Percentiles rank a stretch among this genome's conserved stretches.
These are phyloP conservation scores for Teleiodes luculella DNA, from an alignment of 2,888 invertebrate genomes.

Conservation along the genomic window DNA sequence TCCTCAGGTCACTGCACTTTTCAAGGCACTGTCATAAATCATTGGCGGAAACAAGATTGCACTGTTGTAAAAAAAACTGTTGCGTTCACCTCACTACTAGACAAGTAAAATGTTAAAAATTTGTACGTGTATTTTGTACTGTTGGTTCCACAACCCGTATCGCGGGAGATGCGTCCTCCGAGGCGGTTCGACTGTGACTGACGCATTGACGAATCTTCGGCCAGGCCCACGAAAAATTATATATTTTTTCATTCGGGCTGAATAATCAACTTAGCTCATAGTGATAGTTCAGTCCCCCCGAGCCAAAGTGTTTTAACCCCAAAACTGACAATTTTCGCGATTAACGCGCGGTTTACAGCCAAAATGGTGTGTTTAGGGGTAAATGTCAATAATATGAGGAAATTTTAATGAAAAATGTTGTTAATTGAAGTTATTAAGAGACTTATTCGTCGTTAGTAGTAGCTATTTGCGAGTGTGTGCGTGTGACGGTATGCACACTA, in stretches of 20 bases:
- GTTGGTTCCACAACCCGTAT: slow-evolving; percentile 68
- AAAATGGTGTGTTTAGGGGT: slow-evolving; percentile 17
- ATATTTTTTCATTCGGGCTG: slow-evolving; percentile 69
- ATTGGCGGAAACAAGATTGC: slow-evolving; percentile 23
- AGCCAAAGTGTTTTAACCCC: slow-evolving; percentile 26
- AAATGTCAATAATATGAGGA: slow-evolving; percentile 2
- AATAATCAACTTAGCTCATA: slow-evolving; percentile 74
- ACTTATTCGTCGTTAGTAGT: slow-evolving; percentile 52
- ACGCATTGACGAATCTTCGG: slow-evolving; percentile 74
- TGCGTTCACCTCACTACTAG: slow-evolving; percentile 64
- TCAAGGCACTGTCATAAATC: slow-evolving; percentile 63
- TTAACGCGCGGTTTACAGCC: slow-evolving; percentile 39
- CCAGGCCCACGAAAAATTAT: slow-evolving; percentile 70
- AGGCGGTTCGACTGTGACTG: slow-evolving; percentile 67
- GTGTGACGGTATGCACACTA: slow-evolving; percentile 65
- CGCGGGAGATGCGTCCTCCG: slow-evolving; percentile 64
- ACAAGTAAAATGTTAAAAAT: slow-evolving; percentile 45
- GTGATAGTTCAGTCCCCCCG: slow-evolving; percentile 74
- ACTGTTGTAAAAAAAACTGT: slow-evolving; percentile 33
- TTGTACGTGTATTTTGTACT: slow-evolving; percentile 75
- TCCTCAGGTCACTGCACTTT: slow-evolving; percentile 45
- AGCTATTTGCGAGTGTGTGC: slow-evolving; percentile 43
- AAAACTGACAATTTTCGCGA: slow-evolving; percentile 32
- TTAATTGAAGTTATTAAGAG: slow-evolving; percentile 53
- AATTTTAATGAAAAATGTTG: background rate